Evolutionary conservation across 35 echinoderm and acorn worm species (phyloP), one percentile per base, ranked within the genome.

Genomic region (Anneissia japonica): DNA sequence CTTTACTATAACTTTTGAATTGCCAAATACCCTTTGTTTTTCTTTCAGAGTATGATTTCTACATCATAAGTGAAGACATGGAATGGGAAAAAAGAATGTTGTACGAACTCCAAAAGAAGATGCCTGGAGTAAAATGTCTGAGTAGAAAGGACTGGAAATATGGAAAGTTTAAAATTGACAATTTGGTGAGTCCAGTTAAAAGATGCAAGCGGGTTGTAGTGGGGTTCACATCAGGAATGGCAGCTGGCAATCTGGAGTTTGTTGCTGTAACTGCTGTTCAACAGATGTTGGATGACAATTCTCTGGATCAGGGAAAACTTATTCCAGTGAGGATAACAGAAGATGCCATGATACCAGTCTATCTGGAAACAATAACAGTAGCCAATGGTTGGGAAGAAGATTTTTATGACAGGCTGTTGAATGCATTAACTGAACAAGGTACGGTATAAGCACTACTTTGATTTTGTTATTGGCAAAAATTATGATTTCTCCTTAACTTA

Each of bases 21-120:
- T n/a, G n/a, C n/a, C n/a, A n/a, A n/a, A n/a, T n/a, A n/a, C n/a
- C n/a, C n/a, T n/a, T n/a, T n/a, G n/a, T n/a, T n/a, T n/a, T n/a
- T n/a, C n/a, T n/a, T n/a, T n/a, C n/a, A n/a, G n/a, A n/a, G n/a
- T 43, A 64, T 64, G 51, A 64, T 64, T 64, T 64, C 51, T 64
- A 64, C 51, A 64, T 64, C 51, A 64, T 64, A 64, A 64, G 51
- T 23, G 51, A 64, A 16, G 51, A 64, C 26, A 23, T 23, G 2
- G 51, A 64, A 2, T 64, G 51, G 21, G 51, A 64, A 64, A 64
- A 64, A 1, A 6, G 26, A 23, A 23, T 64, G 51, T 64, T 64
- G 51, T 23, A 64, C 2, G 51, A 23, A 19, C 21, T 64, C 2
- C 1, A 12, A 23, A 64, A 9, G 51, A 26, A 19, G 19, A 64